Evolutionary conservation across 2,888 invertebrate species (phyloP).

Genomic region (Strigamia transsilvanica): DNA sequence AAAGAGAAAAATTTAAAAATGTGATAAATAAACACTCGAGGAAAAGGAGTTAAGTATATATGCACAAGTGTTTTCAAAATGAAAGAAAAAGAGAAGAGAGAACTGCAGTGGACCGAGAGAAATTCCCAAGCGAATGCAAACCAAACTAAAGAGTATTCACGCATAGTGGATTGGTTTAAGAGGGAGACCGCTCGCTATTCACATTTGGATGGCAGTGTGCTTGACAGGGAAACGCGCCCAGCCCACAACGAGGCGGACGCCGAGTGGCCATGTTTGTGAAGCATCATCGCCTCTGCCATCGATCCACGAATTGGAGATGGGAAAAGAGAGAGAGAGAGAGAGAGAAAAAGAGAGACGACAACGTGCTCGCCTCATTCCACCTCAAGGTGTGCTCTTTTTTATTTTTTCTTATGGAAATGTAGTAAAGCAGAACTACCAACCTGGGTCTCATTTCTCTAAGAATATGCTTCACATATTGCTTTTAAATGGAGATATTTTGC

Average conservation of each 20-base stretch:
- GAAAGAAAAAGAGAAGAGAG: slow-evolving; percentile 16
- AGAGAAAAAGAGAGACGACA: slow-evolving; percentile 39
- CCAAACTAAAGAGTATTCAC: slow-evolving; percentile 43
- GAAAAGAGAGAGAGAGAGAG: slow-evolving; percentile 4
- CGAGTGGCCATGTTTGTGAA: slow-evolving; percentile 52
- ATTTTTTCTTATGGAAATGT: slow-evolving; percentile 41
- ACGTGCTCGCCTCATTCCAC: slow-evolving; percentile 45
- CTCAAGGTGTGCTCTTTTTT: slow-evolving; percentile 45
- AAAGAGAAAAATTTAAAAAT: background rate
- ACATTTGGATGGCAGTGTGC: slow-evolving; percentile 35
- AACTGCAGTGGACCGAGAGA: slow-evolving; percentile 33
- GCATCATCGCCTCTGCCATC: slow-evolving; percentile 50
- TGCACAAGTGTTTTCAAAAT: slow-evolving; percentile 15
- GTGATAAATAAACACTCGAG: too few species aligned
- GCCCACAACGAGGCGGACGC: slow-evolving; percentile 36
- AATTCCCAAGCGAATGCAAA: slow-evolving; percentile 10
- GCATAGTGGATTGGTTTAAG: slow-evolving; percentile 50
- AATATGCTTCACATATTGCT: slow-evolving; percentile 23
- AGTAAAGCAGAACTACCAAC: slow-evolving; percentile 46
- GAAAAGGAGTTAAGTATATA: background rate
- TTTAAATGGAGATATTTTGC: slow-evolving; percentile 39
- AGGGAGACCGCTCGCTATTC: slow-evolving; percentile 46
- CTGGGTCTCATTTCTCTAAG: slow-evolving; percentile 22
- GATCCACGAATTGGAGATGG: slow-evolving; percentile 46
- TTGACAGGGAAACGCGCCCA: slow-evolving; percentile 43